Evolutionary conservation across 2,113 vertebrate genomes (phyloP).

Genomic region (Varanus komodoensis): DNA sequence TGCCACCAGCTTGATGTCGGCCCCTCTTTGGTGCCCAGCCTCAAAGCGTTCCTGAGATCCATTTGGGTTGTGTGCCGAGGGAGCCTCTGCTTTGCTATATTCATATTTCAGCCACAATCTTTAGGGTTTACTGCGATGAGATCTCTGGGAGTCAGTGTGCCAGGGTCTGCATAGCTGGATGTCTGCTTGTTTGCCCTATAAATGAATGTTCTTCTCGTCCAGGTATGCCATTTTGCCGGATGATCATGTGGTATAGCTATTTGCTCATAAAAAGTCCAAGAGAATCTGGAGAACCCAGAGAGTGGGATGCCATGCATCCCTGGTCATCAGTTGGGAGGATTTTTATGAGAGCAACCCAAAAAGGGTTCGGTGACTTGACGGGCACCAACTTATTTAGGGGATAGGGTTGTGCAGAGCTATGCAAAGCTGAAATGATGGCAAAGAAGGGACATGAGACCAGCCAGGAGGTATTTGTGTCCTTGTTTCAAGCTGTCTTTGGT

Average conservation of each 20-base stretch:
- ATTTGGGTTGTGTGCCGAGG: not conserved
- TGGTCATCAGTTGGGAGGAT: not conserved
- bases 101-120: rapidly evolving
- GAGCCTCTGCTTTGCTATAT: not conserved
- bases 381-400: not conserved
- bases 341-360: slow-evolving; percentile 12
- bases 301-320: not conserved
- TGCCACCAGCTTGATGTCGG: no score
- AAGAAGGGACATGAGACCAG: not conserved
- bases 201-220: not conserved
- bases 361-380: not conserved
- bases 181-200: not conserved
- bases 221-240: not conserved
- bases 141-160: not conserved
- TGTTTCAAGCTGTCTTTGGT: not conserved
- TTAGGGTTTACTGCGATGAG: not conserved
- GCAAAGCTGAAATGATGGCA: not conserved
- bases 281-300: not conserved
- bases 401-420: not conserved
- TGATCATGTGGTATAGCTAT: not conserved
- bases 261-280: slow-evolving; percentile 7
- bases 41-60: no score
- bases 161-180: not conserved
- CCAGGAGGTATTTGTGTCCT: not conserved
- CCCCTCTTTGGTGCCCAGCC: no score